Base-by-base conservation (phyloP, 2,113 vertebrate species). In the Catharus bicknelli region DNA sequence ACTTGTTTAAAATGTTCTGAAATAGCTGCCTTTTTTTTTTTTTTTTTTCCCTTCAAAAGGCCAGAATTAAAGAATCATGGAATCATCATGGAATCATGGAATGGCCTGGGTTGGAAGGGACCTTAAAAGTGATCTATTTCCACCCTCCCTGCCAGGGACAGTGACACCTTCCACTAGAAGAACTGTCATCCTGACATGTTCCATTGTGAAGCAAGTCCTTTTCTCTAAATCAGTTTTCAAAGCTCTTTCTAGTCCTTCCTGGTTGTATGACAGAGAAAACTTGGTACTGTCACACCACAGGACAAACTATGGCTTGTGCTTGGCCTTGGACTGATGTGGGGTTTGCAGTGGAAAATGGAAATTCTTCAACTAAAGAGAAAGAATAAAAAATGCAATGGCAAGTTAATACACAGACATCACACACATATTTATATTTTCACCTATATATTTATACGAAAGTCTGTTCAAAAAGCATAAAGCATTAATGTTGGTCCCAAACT, bases 1-100 rank as follows among this genome's bases (percentile, higher is more conserved):
- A 69, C 63, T 67, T 83, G 55, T 84, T 92, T 84, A 82, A 96
- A 94, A 78, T 48, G 15, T 47, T 80, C 92, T 91, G 64, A 95
- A 95, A 83, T 55, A 55, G 54, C 7, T 9, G 50, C 26, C 9
- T 51, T 13, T 48, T 23, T 23, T 23, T 13, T 36, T 50, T 25
- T 6, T 22, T 42, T 45, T 9, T 36, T 15, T 75, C 9, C 70
- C 53, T 89, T 90, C 48, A 51, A 78, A 94, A 75, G 50, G 81
- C 57, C 66, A 63, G 14, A 94, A 64, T 88, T 94, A 77, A 92
- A 91, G 66, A 78, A 69, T 69, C 78, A 47, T 26, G 30, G 61
- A 59, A 67, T 38, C 68, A 45, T 13, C 53, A 53, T 17, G 30
- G 68, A 75, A 30, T 68, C 21, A 34, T 30, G 21, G 34, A 83